These are phyloP conservation scores for Narcine bancroftii DNA, from an alignment of 2,113 vertebrate genomes.

Conservation along the genomic window DNA sequence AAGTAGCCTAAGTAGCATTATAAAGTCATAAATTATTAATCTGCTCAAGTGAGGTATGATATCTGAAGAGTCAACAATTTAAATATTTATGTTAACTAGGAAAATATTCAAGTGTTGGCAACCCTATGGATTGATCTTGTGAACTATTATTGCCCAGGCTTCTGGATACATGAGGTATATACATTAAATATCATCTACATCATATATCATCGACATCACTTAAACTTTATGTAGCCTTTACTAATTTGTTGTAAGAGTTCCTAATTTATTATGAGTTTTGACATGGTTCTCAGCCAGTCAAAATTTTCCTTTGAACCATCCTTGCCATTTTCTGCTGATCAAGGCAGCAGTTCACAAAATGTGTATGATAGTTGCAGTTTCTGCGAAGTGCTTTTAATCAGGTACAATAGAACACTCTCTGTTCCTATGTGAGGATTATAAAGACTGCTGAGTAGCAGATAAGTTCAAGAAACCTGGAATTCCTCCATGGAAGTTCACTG, in stretches of 20 bases:
- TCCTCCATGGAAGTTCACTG: not conserved
- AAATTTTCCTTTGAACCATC: not conserved
- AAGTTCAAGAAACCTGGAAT: not conserved
- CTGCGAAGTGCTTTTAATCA: not conserved
- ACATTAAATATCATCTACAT: not conserved
- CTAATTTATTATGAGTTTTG: constrained; percentile 9
- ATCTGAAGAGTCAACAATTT: constrained; percentile 12
- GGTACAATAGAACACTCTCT: not conserved
- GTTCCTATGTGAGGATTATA: not conserved
- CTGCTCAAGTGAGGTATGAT: not conserved
- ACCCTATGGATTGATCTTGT: not conserved
- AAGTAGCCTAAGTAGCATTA: not conserved
- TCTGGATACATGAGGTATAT: not conserved
- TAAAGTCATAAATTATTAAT: constrained; percentile 4
- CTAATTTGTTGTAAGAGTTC: not conserved
- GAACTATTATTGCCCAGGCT: not conserved
- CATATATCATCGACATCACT: not conserved
- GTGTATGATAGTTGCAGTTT: not conserved
- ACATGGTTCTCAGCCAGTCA: not conserved
- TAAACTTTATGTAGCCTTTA: not conserved
- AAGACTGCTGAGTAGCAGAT: not conserved
- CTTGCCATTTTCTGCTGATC: not conserved
- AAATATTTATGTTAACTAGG: constrained; percentile 26
- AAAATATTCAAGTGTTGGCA: constrained; percentile 20
- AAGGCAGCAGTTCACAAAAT: not conserved